Evolutionary conservation across 2,888 invertebrate genomes (phyloP), one percentile per base, ranked within the genome.

Genomic region (Phortica magna): DNA sequence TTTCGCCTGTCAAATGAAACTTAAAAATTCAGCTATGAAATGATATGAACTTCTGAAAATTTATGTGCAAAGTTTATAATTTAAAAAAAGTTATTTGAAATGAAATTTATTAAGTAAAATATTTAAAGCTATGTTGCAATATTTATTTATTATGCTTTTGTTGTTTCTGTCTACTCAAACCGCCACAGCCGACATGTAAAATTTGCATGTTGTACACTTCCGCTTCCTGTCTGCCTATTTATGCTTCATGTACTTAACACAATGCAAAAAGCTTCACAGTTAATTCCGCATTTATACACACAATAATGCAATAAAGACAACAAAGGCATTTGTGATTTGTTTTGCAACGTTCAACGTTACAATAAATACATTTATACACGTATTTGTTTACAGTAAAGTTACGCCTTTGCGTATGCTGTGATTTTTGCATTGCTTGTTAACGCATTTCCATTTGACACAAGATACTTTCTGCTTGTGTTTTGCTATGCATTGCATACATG

Each of bases 361-460:
- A 31, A 31, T 31, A 31, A 31, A 31, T 31, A 31, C 2, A 31
- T 86, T 83, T 82, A 83, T 83, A 86, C 79, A 83, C 84, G 83
- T 86, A 81, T 84, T 84, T 79, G 81, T 77, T 78, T 79, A 79
- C 77, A 81, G 86, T 79, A 76, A 74, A 57, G 74, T 68, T 73
- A 61, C 64, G 84, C 83, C 80, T 80, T 81, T 43, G 81, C 83
- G 80, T 57, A 78, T 78, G 84, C 80, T 81, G 83, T 87, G 83
- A 84, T 83, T 83, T 84, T 84, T 84, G 64, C 22, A 14, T 14
- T 22, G 64, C 55, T 48, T 31, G 74, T 43, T n/a, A 39, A 72
- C 57, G 43, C 57, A 12, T 31, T 72, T 48, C 19, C 72, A 31
- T 31, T 31, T 31, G 31, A 31, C 31, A 31, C 2, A 2, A 31